A percentile compares a stretch with the other conserved stretches of the same genome.
These are phyloP conservation scores for Todus mexicanus DNA, from an alignment of 2,797 vertebrate genomes.

Conservation along the genomic window DNA sequence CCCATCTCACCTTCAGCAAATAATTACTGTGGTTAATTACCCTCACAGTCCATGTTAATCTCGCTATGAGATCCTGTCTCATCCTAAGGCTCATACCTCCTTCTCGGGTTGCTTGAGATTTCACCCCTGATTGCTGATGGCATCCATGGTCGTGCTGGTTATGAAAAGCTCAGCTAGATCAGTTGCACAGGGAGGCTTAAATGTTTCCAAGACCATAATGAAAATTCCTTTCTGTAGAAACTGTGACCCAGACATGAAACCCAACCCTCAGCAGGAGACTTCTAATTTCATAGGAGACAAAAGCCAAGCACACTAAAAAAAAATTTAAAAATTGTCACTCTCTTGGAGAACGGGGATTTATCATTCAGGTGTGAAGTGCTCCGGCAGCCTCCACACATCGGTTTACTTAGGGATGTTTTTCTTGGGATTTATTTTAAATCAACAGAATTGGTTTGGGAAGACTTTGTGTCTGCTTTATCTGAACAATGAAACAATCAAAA, in stretches of 20 bases:
- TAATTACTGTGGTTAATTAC: slow-evolving; percentile 23
- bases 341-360: neutral
- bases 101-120: slow-evolving; percentile 35
- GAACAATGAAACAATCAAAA: neutral
- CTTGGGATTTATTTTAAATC: slow-evolving; percentile 28
- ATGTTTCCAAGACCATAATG: slow-evolving; percentile 56
- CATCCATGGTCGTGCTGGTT: slow-evolving; percentile 28
- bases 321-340: slow-evolving; percentile 2
- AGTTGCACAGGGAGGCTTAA: slow-evolving; percentile 53
- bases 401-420: neutral
- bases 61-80: slow-evolving; percentile 33
- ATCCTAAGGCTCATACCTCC: slow-evolving; percentile 18
- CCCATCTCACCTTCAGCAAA: neutral
- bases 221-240: slow-evolving; percentile 64
- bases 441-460: neutral
- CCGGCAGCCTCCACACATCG: neutral
- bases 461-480: neutral
- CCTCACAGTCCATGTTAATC: slow-evolving; percentile 33
- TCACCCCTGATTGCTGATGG: slow-evolving; percentile 52
- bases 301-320: neutral
- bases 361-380: slow-evolving; percentile 16
- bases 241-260: slow-evolving; percentile 51
- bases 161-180: slow-evolving; percentile 56
- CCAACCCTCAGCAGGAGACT: slow-evolving; percentile 22
- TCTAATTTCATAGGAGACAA: slow-evolving; percentile 44